Conservation (phyloP, 2,888 invertebrate genomes). For the Heliconius ismenius region DNA sequence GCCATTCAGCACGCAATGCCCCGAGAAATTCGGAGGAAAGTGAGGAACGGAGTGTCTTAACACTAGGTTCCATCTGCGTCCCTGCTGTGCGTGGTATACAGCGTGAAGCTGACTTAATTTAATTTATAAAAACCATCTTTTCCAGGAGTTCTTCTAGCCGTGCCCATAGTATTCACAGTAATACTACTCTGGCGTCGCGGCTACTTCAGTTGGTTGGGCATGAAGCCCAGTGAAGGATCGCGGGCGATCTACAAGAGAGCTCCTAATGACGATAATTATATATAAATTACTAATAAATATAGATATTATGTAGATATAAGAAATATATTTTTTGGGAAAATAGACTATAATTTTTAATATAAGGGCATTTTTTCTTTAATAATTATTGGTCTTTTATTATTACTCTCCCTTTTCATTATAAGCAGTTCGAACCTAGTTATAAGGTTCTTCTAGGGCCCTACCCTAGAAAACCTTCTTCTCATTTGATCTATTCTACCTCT, state of each 20-base stretch:
- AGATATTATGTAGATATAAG: neutral
- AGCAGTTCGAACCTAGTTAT: no score
- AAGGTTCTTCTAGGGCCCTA: no score
- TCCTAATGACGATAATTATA: conserved; percentile 77
- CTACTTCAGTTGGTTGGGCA: conserved; percentile 82
- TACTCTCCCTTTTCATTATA: no score
- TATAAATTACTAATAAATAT: conserved; percentile 33
- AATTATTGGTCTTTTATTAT: neutral
- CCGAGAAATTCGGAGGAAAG: no score
- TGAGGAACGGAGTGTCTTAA: no score
- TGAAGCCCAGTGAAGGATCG: conserved; percentile 83
- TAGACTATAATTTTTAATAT: neutral
- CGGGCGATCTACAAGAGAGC: conserved; percentile 88
- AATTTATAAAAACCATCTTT: conserved; percentile 26
- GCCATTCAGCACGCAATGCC: no score
- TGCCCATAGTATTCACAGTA: conserved; percentile 84
- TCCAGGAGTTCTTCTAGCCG: conserved; percentile 84
- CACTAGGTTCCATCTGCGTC: no score
- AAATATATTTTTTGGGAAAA: neutral
- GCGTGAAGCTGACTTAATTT: conserved; percentile 27
- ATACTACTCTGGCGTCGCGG: conserved; percentile 84
- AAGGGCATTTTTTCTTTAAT: neutral
- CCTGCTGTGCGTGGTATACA: no score
- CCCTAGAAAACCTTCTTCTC: no score
- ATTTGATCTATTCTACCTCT: no score